phyloP scores from a whole-genome alignment of 1,140 invertebrate species.

The Mycetomoellerius zeteki region DNA sequence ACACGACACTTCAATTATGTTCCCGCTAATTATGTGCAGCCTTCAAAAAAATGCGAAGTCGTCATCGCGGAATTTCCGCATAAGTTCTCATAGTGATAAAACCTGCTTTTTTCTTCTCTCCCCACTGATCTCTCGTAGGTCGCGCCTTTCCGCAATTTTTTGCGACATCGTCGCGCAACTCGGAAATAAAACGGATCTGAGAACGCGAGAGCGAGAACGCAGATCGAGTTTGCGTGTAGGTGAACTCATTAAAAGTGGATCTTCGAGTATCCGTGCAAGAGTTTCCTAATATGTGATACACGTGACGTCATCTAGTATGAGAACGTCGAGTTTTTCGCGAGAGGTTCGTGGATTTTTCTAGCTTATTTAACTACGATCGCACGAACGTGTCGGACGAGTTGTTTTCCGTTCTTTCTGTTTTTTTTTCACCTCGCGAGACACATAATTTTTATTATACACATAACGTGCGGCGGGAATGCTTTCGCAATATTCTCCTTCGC shows the following conservation, averaged over 20 bases:
- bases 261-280: slow-evolving; percentile 1
- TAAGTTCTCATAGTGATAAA: not conserved
- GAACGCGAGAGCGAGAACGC: not conserved
- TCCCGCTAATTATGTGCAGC: slow-evolving; percentile 37
- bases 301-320: slow-evolving; percentile 19
- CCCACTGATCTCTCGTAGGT: not conserved
- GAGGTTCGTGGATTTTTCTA: slow-evolving; percentile 36
- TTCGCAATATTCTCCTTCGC: slow-evolving; percentile 12
- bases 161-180: not conserved
- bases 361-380: slow-evolving; percentile 26
- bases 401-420: not conserved
- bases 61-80: slow-evolving; percentile 6
- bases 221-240: slow-evolving; percentile 37
- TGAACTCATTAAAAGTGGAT: slow-evolving; percentile 46
- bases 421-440: not conserved
- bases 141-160: slow-evolving; percentile 8
- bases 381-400: slow-evolving; percentile 5
- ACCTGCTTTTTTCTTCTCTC: not conserved
- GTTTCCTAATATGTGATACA: not conserved
- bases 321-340: not conserved
- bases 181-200: slow-evolving; percentile 4
- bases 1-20: slow-evolving; percentile 21
- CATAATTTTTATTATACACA: slow-evolving; percentile 36
- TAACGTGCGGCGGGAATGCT: not conserved
- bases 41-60: slow-evolving; percentile 30